Evolutionary conservation across 1,140 invertebrate species (phyloP), one percentile per base, ranked within the genome.

Genomic region (Lysiphlebus fabarum): DNA sequence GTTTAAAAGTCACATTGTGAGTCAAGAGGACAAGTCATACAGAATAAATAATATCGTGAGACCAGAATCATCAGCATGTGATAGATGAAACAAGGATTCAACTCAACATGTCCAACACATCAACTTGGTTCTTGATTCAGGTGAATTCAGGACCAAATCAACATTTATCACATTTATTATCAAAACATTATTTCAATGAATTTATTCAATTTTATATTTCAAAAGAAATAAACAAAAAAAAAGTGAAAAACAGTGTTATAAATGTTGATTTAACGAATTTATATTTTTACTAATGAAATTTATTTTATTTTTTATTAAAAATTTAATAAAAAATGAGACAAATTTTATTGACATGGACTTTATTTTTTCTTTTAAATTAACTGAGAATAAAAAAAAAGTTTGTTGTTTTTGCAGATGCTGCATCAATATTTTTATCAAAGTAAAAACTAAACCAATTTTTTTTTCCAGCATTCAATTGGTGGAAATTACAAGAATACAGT

Each of bases 61-160:
- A 61, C 59, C 42, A 65, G 68, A 73, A 71, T 62, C 45, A 64
- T 36, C 64, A 10, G 33, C 44, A 59, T 63, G 68, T 66, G 62
- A 62, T 51, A 63, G 64, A 62, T 49, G 62, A 71, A 67, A 38
- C 37, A 36, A 53, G 37, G 50, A 53, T n/a, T 36, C 41, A 33
- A 51, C 11, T 34, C 41, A 47, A 56, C 42, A 48, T 26, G 17
- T 26, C 2, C 34, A 65, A 66, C 69, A 61, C 68, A 65, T 69
- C 73, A 65, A 58, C 76, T 67, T 70, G 75, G 71, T 77, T 75
- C 74, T 71, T 75, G 72, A 77, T 74, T 76, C 74, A 78, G 76
- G 76, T 78, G 74, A 78, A 77, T 77, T 77, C 72, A 75, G 75
- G 76, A 70, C 73, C 73, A 73, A 77, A 78, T 77, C 75, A 77